Percentiles rank a stretch among this genome's conserved stretches.
Conservation (phyloP, 2,888 invertebrate genomes). For the Argynnis bischoffii region DNA sequence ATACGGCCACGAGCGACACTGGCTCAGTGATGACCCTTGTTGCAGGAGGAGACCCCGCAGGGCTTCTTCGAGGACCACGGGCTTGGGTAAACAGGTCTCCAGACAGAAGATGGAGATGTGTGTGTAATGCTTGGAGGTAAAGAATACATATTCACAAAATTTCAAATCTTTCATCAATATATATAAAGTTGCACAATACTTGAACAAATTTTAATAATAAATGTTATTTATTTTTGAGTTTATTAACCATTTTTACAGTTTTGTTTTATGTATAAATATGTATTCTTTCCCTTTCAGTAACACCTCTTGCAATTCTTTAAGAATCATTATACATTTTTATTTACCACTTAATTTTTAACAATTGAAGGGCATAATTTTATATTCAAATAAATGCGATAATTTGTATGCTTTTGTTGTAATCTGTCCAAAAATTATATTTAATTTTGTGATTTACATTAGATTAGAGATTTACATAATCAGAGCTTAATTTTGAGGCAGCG, state of each 20-base stretch:
- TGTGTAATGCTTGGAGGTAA: slow-evolving; percentile 18
- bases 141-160: slow-evolving; percentile 23
- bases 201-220: no score
- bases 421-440: slow-evolving; percentile 9
- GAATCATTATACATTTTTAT: slow-evolving; percentile 8
- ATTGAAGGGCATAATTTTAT: neutral
- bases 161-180: slow-evolving; percentile 2
- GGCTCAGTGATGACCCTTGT: slow-evolving; percentile 84
- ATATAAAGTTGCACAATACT: neutral
- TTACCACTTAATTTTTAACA: slow-evolving; percentile 8
- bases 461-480: slow-evolving; percentile 4
- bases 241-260: no score
- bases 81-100: slow-evolving; percentile 87
- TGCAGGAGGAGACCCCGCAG: slow-evolving; percentile 99
- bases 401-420: slow-evolving; percentile 5
- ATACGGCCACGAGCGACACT: slow-evolving; percentile 77
- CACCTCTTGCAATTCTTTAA: neutral
- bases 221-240: no score
- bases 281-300: slow-evolving; percentile 28
- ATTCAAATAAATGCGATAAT: neutral
- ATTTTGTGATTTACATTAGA: neutral
- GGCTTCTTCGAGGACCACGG: slow-evolving; percentile 99
- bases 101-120: neutral
- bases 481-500: neutral
- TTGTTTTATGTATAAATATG: slow-evolving; percentile 10